Base-by-base conservation (phyloP, 2,888 invertebrate genomes). In the Drosophila longiperda region DNA sequence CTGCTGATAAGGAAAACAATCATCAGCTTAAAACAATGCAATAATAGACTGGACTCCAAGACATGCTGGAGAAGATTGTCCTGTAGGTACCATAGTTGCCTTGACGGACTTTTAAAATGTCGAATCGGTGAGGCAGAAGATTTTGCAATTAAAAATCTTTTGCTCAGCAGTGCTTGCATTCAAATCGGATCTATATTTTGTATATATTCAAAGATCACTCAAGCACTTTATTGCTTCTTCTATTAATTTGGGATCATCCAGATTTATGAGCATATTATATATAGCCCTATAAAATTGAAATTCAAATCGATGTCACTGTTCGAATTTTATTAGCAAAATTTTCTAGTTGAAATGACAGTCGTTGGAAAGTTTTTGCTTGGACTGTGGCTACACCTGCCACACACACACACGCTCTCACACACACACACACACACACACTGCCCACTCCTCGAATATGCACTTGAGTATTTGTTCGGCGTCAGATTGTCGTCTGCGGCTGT, bases 401-500 rank as follows among this genome's bases (percentile, higher is more conserved):
- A 29, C 62, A n/a, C 36, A 29, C 26, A 33, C 36, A 9, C 40
- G 20, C 60, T 17, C 33, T 36, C 29, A 42, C 36, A 5, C 50
- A 1, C 17, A 4, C 26, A 17, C 26, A 26, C 34, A 12, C 12
- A 12, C 40, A 32, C 20, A 26, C 42, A 34, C 26, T 12, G 34
- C 6, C 12, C 42, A 9, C 20, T 0, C 11, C 4, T 32, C 32
- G 17, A 26, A 4, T 11, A 20, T 54, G 40, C 50, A 64, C 36
- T 64, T 59, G 64, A 53, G 34, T 68, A 69, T 79, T 77, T 65
- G 79, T 65, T 61, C 69, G 64, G 75, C 75, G 57, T 33, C 66
- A 72, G 67, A 45, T 69, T 85, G 73, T 82, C 84, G 87, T 88
- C 86, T 88, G 86, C 82, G 89, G 89, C 89, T 81, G 78, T 82